These are phyloP conservation scores for Corynorhinus townsendii DNA, from an alignment of 2,113 vertebrate species.

Conservation along the genomic window DNA sequence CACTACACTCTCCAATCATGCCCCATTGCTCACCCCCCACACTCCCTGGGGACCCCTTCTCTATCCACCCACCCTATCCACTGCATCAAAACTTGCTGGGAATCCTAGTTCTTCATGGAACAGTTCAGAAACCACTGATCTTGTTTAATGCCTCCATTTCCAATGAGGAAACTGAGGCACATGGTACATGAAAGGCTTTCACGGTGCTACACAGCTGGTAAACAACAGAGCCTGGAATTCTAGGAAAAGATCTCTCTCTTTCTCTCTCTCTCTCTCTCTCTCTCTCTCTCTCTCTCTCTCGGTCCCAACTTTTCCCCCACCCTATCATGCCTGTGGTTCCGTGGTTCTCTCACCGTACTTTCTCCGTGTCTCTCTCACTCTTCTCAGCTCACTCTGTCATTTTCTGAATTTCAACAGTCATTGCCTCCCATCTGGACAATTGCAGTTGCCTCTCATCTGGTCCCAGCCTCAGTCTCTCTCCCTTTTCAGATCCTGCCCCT, in stretches of 20 bases:
- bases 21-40: background rate
- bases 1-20: background rate
- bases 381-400: background rate
- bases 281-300: background rate
- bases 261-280: background rate
- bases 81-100: background rate
- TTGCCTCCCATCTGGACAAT: background rate
- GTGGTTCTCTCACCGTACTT: background rate
- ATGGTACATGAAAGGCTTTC: background rate
- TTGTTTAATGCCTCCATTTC: background rate
- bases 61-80: background rate
- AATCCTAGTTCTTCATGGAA: background rate
- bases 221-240: background rate
- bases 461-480: background rate
- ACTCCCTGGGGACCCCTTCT: background rate
- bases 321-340: background rate
- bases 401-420: constrained; percentile 9
- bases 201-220: background rate
- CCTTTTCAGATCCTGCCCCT: background rate
- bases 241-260: background rate
- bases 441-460: background rate
- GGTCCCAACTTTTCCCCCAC: background rate
- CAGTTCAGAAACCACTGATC: background rate
- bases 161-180: background rate
- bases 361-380: background rate